Base-by-base conservation (phyloP, 2,888 invertebrate species). In the Xiphydria camelus region DNA sequence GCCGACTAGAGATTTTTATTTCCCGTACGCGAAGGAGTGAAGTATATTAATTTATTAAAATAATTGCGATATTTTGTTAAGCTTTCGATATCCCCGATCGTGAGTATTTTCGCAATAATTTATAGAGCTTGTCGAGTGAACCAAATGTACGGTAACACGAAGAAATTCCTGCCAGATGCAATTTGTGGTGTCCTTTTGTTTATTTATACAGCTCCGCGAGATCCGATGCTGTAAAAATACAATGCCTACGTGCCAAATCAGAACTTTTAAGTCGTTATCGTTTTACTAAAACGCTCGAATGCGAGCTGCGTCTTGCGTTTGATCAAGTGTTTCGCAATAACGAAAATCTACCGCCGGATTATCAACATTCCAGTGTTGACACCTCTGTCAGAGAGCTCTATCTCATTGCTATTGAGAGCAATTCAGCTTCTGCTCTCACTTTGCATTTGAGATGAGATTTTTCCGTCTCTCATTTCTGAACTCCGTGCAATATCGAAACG, bases 281-380 rank as follows among this genome's bases (percentile, higher is more conserved):
- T n/a, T n/a, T n/a, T n/a, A n/a, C n/a, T n/a, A n/a, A n/a, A n/a
- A n/a, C n/a, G n/a, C n/a, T n/a, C n/a, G n/a, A n/a, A n/a, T n/a
- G n/a, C n/a, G n/a, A n/a, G n/a, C n/a, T n/a, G n/a, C n/a, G n/a
- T n/a, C n/a, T n/a, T n/a, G n/a, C n/a, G n/a, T n/a, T n/a, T n/a
- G n/a, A n/a, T n/a, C n/a, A n/a, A 29, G 23, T 47, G 33, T 33
- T 23, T 39, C 39, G 34, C 45, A 41, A 54, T 51, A 49, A 47
- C 35, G 44, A 53, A 49, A 57, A 53, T 54, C 39, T 59, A 56
- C 67, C 58, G 59, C 57, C 47, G 57, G 51, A 64, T 63, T 58
- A 68, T 66, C 64, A 57, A 62, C 68, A 73, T 72, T 73, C 71
- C 72, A 61, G 62, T 69, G 68, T 73, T 69, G 70, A 70, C 67